phyloP scores from a whole-genome alignment of 2,888 invertebrate species.

The Auanema freiburgensis region DNA sequence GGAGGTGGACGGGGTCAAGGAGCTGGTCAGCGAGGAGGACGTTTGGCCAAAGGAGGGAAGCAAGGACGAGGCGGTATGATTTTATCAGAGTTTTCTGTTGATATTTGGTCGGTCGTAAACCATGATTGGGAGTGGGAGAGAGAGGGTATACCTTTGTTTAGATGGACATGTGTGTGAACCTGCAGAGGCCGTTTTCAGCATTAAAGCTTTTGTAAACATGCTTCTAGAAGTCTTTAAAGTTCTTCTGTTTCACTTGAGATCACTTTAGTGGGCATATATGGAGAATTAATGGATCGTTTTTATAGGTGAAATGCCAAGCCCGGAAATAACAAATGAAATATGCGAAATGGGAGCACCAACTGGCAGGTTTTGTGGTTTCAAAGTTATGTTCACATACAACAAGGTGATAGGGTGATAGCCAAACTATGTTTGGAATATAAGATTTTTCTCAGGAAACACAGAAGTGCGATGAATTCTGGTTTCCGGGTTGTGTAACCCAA shows the following conservation, averaged over 20 bases:
- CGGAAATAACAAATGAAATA: constrained; percentile 22
- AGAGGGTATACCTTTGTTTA: no score
- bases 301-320: not conserved
- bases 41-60: not conserved
- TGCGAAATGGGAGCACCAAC: constrained; percentile 57
- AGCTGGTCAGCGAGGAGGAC: not conserved
- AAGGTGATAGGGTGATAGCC: constrained; percentile 21
- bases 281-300: no score
- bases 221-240: no score
- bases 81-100: no score
- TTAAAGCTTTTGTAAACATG: no score
- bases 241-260: no score
- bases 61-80: no score
- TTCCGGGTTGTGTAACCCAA: constrained; percentile 56
- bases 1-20: constrained; percentile 4
- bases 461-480: constrained; percentile 62
- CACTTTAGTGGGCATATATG: no score
- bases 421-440: not conserved
- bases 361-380: constrained; percentile 62
- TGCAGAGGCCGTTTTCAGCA: no score
- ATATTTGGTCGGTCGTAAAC: no score
- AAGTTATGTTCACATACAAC: constrained; percentile 49
- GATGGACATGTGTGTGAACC: no score
- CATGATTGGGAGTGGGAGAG: no score
- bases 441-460: constrained; percentile 45